A percentile compares a stretch with the other conserved stretches of the same genome.
These are phyloP conservation scores for Galaxea fascicularis DNA, from an alignment of 92 coral and sea anemone genomes.

Conservation along the genomic window DNA sequence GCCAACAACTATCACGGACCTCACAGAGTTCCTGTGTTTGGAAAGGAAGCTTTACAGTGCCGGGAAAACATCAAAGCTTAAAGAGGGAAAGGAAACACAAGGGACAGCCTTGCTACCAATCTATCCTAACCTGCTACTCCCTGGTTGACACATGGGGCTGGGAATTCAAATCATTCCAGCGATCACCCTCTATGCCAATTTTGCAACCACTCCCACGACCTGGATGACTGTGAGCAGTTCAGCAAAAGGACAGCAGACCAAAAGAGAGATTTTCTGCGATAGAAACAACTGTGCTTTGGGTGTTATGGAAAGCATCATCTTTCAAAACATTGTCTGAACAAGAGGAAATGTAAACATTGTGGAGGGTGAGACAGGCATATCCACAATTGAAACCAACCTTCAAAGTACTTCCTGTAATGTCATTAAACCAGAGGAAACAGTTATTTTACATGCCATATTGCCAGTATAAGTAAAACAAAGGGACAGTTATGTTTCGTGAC, in stretches of 20 bases:
- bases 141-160: slow-evolving; percentile 37
- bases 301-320: slow-evolving; percentile 63
- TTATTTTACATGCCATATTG: slow-evolving; percentile 63
- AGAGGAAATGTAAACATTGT: slow-evolving; percentile 44
- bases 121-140: neutral
- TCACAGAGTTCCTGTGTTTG: slow-evolving; percentile 58
- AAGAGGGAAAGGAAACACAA: neutral
- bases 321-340: slow-evolving; percentile 48
- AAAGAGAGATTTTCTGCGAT: slow-evolving; percentile 54
- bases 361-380: slow-evolving; percentile 10
- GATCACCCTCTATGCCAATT: slow-evolving; percentile 33
- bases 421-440: neutral
- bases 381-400: slow-evolving; percentile 23
- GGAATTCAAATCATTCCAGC: slow-evolving; percentile 28
- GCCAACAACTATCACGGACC: slow-evolving; percentile 39
- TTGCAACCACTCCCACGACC: slow-evolving; percentile 46
- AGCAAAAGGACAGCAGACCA: slow-evolving; percentile 50
- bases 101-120: slow-evolving; percentile 42
- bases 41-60: slow-evolving; percentile 49
- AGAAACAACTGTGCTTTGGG: slow-evolving; percentile 50
- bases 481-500: slow-evolving; percentile 57
- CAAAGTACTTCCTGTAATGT: neutral
- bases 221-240: slow-evolving; percentile 68
- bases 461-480: slow-evolving; percentile 67
- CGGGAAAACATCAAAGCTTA: slow-evolving; percentile 23